Evolutionary conservation across 2,797 vertebrate species (phyloP), one percentile per base, ranked within the genome.

Genomic region (Microtus californicus): DNA sequence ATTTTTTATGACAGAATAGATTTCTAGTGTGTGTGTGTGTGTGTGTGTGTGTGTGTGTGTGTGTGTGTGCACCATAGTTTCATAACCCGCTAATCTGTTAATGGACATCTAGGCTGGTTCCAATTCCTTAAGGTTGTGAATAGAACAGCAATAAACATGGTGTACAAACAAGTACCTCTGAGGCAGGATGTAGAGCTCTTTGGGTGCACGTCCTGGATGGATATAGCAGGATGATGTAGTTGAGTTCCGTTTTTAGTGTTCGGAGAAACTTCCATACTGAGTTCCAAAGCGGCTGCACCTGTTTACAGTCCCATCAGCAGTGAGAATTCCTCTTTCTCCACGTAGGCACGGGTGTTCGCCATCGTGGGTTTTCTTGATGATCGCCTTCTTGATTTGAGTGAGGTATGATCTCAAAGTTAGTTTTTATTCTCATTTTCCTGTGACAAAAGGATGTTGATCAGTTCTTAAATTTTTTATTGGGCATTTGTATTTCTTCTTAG

Each of bases 311-410:
- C 71, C 71, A 43, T 13, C 21, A 43, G 12, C 37, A 40, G 27
- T 15, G 45, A 45, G 29, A 25, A 45, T 4, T 48, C 43, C 74
- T 43, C 73, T 45, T 45, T 29, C 27, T 27, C 23, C 74, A 45
- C 27, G 6, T 74, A 5, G 0, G 3, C 74, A 31, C 0, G 6
- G 25, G 2, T 1, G 45, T 15, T 45, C 1, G 2, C 29, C 15
- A 5, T 29, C 6, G 3, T 45, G 6, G 6, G 74, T 45, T 76
- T 45, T 45, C 74, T 29, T 76, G 43, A 31, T 29, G 74, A 15
- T 74, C 1, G 23, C 23, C 71, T 74, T 74, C 40, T 23, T 74
- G 71, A 25, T 21, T 74, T 43, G 37, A 43, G 37, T 13, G 37
- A 43, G 37, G 71, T 74, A 12, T 13, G 71, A 14, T 40, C 37